Conservation (phyloP, 2,888 invertebrate species). For the Elaeidobius kamerunicus region DNA sequence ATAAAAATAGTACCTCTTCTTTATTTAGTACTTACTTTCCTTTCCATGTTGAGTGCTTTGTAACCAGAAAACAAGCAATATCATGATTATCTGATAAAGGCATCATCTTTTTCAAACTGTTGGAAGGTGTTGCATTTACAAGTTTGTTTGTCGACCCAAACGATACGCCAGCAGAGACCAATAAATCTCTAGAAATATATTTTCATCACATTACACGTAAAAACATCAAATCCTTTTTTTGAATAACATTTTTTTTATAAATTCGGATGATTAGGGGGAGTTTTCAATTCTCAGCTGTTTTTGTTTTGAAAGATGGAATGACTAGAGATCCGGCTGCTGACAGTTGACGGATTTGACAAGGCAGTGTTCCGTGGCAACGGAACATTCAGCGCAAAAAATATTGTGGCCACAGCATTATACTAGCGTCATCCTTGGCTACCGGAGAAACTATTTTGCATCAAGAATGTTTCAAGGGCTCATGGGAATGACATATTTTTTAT, state of each 20-base stretch:
- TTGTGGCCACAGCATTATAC: too few species aligned
- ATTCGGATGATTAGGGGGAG: constrained; percentile 9
- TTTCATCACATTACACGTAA: not conserved
- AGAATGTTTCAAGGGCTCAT: too few species aligned
- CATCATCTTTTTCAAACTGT: constrained; percentile 63
- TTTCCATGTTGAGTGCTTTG: constrained; percentile 97
- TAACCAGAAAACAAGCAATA: constrained; percentile 94
- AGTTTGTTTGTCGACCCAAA: not conserved
- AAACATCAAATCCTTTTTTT: constrained; percentile 1
- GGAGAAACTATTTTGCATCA: too few species aligned
- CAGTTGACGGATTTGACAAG: too few species aligned
- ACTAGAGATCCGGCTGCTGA: too few species aligned
- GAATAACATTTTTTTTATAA: not conserved
- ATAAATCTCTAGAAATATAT: not conserved
- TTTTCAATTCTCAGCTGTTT: constrained; percentile 17
- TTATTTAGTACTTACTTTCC: constrained; percentile 74
- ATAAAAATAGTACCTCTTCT: too few species aligned
- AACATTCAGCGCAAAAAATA: too few species aligned
- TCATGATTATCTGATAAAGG: constrained; percentile 91
- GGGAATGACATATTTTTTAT: too few species aligned
- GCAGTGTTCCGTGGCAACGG: too few species aligned
- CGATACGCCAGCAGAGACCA: too few species aligned
- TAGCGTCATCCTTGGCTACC: too few species aligned
- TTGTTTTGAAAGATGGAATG: constrained; percentile 16
- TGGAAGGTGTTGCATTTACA: too few species aligned